Conservation (phyloP, 2,888 invertebrate species). For the Tillus elongatus region DNA sequence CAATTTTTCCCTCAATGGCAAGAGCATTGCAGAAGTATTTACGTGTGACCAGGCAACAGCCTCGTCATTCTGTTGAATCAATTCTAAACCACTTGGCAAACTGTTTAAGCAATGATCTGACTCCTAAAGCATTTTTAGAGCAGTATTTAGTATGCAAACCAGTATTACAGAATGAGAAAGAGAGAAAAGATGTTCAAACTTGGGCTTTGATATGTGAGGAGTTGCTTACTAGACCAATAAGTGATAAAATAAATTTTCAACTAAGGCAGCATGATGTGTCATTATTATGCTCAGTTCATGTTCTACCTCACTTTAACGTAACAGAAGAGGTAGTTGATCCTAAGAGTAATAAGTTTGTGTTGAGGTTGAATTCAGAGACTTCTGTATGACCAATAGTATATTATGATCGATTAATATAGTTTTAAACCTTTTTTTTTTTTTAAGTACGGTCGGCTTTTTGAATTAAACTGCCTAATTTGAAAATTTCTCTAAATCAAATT, state of each 20-base stretch:
- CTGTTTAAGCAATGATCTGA: constrained; percentile 87
- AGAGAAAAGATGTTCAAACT: constrained; percentile 72
- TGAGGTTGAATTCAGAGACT: constrained; percentile 91
- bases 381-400: constrained; percentile 69
- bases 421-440: no score
- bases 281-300: constrained; percentile 74
- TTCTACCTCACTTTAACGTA: constrained; percentile 87
- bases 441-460: no score
- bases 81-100: constrained; percentile 84
- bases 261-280: constrained; percentile 89
- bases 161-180: constrained; percentile 76
- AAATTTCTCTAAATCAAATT: no score
- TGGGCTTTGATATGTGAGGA: constrained; percentile 96
- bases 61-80: constrained; percentile 87
- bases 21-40: constrained; percentile 93
- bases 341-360: constrained; percentile 89
- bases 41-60: constrained; percentile 91
- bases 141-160: constrained; percentile 82
- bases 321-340: constrained; percentile 95
- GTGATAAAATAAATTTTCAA: constrained; percentile 80
- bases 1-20: constrained; percentile 95
- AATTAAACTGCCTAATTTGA: no score
- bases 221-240: constrained; percentile 75
- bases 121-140: constrained; percentile 90
- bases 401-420: constrained; percentile 38